Conservation (phyloP, 2,797 vertebrate genomes). For the Falco rusticolus region DNA sequence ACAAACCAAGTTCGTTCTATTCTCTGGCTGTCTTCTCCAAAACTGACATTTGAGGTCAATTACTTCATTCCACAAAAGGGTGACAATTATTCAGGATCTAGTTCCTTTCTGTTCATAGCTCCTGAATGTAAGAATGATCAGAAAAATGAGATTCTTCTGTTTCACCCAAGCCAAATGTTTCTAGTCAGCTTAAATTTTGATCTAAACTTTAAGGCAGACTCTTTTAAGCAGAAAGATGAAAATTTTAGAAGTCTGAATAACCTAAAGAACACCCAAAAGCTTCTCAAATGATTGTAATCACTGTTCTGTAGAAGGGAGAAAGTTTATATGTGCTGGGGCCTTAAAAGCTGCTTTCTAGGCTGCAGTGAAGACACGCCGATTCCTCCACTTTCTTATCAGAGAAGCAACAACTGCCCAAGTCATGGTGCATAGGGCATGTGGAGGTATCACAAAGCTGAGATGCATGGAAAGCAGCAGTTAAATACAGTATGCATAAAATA, state of each 20-base stretch:
- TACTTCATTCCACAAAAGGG: neutral
- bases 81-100: neutral
- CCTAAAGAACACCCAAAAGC: neutral
- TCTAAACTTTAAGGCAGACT: neutral
- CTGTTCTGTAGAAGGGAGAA: neutral
- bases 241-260: neutral
- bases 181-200: neutral
- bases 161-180: neutral
- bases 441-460: neutral
- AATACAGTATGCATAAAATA: neutral
- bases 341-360: neutral
- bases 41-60: neutral
- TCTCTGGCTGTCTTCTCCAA: neutral
- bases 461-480: neutral
- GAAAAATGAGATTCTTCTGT: neutral
- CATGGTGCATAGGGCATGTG: fast-evolving
- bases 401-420: neutral
- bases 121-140: neutral
- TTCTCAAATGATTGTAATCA: neutral
- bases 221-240: neutral
- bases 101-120: neutral
- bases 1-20: neutral
- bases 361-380: neutral
- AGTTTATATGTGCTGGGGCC: fast-evolving
- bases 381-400: neutral